Percentiles rank a stretch among this genome's conserved stretches.
phyloP scores from a whole-genome alignment of 1,140 invertebrate genomes.

The Galleria mellonella region DNA sequence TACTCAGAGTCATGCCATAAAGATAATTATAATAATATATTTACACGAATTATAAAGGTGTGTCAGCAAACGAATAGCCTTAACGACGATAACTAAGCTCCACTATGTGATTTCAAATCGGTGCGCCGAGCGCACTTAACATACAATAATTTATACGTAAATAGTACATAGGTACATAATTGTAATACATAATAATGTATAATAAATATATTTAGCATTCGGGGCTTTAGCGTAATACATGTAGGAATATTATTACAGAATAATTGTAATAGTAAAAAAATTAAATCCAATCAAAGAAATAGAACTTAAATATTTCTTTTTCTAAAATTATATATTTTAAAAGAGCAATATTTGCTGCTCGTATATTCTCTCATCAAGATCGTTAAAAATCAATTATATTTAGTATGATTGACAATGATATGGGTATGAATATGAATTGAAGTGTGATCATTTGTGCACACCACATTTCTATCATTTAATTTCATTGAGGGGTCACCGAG shows the following conservation, averaged over 20 bases:
- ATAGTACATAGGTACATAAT: slow-evolving; percentile 51
- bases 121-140: slow-evolving; percentile 63
- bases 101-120: slow-evolving; percentile 70
- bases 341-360: too few species aligned
- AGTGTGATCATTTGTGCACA: too few species aligned
- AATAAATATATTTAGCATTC: slow-evolving; percentile 33
- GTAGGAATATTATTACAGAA: slow-evolving; percentile 14
- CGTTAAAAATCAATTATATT: too few species aligned
- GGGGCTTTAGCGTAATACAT: slow-evolving; percentile 22
- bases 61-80: slow-evolving; percentile 67
- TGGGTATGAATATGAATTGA: too few species aligned
- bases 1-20: slow-evolving; percentile 61
- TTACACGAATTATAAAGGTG: slow-evolving; percentile 71
- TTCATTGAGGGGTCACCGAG: too few species aligned
- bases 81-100: slow-evolving; percentile 70
- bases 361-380: too few species aligned
- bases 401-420: too few species aligned
- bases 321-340: slow-evolving; percentile 2
- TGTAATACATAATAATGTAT: slow-evolving; percentile 32
- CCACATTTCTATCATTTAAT: too few species aligned
- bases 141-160: slow-evolving; percentile 69
- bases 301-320: too few species aligned
- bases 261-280: too few species aligned
- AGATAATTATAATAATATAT: slow-evolving; percentile 72
- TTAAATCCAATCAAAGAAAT: too few species aligned